phyloP scores from a whole-genome alignment of 2,797 vertebrate genomes.

The Malacoraja senta region DNA sequence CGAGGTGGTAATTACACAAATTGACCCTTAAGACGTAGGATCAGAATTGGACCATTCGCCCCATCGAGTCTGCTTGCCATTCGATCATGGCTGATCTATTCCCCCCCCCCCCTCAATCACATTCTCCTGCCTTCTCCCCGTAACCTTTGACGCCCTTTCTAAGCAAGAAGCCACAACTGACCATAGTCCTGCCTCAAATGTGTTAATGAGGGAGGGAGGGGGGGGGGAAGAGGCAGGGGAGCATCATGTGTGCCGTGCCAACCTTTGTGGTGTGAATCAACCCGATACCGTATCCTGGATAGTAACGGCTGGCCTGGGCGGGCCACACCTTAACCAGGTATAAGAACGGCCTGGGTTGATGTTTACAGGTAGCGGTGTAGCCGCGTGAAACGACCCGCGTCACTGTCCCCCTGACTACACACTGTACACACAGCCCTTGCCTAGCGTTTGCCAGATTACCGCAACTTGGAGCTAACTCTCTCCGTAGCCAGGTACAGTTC shows the following conservation, averaged over 20 bases:
- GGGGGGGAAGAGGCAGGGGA: neutral
- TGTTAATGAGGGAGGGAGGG: too few relatives aligned
- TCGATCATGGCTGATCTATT: too few relatives aligned
- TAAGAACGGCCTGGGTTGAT: neutral
- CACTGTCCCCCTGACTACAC: constrained; percentile 28
- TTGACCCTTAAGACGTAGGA: too few relatives aligned
- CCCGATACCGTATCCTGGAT: neutral
- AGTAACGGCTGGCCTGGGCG: neutral
- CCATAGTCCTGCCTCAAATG: too few relatives aligned
- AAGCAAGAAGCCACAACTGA: too few relatives aligned
- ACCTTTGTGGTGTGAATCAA: neutral
- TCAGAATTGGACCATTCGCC: too few relatives aligned
- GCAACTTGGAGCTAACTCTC: neutral
- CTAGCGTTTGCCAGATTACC: too few relatives aligned
- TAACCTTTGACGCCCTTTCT: too few relatives aligned
- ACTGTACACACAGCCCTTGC: neutral
- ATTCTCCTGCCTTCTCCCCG: too few relatives aligned
- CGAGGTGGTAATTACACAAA: too few relatives aligned
- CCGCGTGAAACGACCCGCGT: neutral
- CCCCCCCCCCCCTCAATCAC: too few relatives aligned
- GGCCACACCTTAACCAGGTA: neutral
- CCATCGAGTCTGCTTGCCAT: too few relatives aligned
- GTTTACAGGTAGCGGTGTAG: neutral
- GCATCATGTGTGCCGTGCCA: neutral
- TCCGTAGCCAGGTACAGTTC: neutral